phyloP scores from a whole-genome alignment of 2,888 invertebrate species.

The Calliphora vomitoria region DNA sequence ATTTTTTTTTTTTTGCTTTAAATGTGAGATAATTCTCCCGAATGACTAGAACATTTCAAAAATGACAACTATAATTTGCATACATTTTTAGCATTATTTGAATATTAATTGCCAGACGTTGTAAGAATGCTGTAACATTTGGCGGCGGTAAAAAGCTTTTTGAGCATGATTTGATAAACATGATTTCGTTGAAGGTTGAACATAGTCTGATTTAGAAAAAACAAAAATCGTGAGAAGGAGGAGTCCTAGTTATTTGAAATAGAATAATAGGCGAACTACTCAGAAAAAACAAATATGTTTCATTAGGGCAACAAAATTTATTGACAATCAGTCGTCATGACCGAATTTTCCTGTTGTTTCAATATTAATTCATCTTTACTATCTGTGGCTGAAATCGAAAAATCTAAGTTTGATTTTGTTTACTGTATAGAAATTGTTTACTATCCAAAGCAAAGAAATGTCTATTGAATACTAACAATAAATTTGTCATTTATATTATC shows the following conservation, averaged over 20 bases:
- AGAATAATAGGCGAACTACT: no score
- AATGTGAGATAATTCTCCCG: slow-evolving; percentile 31
- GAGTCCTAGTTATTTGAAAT: not conserved
- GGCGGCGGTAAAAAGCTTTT: slow-evolving; percentile 25
- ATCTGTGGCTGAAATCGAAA: no score
- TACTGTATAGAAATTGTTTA: no score
- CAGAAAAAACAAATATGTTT: no score
- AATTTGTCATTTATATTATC: no score
- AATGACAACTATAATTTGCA: slow-evolving; percentile 29
- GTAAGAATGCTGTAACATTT: slow-evolving; percentile 35
- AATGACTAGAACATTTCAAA: slow-evolving; percentile 37
- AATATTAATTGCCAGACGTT: slow-evolving; percentile 49
- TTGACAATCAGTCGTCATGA: no score
- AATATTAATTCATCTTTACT: no score
- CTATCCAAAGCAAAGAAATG: not conserved
- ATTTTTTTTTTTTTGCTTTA: not conserved
- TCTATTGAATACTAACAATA: no score
- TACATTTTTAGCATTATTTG: slow-evolving; percentile 37
- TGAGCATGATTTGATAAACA: slow-evolving; percentile 35
- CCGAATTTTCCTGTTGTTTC: no score
- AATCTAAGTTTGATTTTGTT: no score
- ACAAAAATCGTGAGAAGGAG: not conserved
- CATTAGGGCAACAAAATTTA: no score
- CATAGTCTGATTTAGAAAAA: not conserved
- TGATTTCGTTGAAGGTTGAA: slow-evolving; percentile 39